Base-by-base conservation (phyloP, 2,113 vertebrate species). In the Aix galericulata region DNA sequence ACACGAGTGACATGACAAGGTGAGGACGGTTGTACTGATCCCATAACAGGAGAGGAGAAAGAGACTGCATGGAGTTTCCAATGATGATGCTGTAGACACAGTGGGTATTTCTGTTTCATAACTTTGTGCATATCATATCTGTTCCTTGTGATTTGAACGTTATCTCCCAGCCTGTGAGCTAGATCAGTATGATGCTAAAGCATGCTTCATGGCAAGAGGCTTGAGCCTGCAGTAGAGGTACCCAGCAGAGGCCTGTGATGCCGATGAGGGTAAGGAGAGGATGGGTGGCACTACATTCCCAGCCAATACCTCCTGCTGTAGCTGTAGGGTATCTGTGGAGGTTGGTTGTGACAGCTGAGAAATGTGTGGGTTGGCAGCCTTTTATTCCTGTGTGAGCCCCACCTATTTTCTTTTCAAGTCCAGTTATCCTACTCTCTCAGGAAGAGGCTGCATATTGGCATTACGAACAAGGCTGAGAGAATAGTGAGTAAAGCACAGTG, bases 21-120 rank as follows among this genome's bases (percentile, higher is more conserved):
- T 27, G 40, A 77, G 59, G 53, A 13, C 26, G 34, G 29, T 22
- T 53, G 29, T 22, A 8, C 0, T 0, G 38, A 53, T 76, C 25
- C 50, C 0, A 0, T 46, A 21, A 63, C 38, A 50, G n/a, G n/a
- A 52, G 34, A 58, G 34, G 17, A 66, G 42, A 31, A 29, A 21
- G 32, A 53, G 22, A 11, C 21, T 91, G 15, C 2, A 0, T 22
- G 9, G 17, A 18, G 6, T 38, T 84, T 82, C 52, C 72, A 16
- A 58, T 31, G 40, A 29, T 3, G 4, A 13, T 91, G 14, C 26
- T 75, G 13, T 72, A 81, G 44, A 40, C 11, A 42, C 11, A 64
- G 20, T 44, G 22, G 20, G 17, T 59, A 27, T 58, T 94, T 94
- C 38, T 32, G 5, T 20, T 89, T 82, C 27, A 31, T 4, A 4